A percentile compares a stretch with the other conserved stretches of the same genome.
Conservation (phyloP, 2,797 vertebrate genomes). For the Aldrovandia affinis region DNA sequence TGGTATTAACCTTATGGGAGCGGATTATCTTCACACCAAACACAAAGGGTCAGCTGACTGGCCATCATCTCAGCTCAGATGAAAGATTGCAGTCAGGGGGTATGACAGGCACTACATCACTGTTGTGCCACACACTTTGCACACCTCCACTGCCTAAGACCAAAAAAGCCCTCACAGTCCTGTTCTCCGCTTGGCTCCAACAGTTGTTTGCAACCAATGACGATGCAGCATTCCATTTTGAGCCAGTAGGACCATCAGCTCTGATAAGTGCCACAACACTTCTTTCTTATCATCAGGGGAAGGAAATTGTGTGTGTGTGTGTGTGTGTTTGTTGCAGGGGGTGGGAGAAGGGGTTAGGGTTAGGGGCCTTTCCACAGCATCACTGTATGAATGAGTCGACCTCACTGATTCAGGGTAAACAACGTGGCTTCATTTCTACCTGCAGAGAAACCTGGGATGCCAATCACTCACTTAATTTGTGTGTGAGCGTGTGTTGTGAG, state of each 20-base stretch:
- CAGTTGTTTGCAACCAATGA: not conserved
- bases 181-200: not conserved
- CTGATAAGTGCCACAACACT: not conserved
- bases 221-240: not conserved
- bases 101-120: not conserved
- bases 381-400: not conserved
- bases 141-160: not conserved
- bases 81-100: not conserved
- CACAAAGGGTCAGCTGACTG: not conserved
- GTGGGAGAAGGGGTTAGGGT: not conserved
- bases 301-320: not conserved
- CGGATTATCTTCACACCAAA: constrained; percentile 12
- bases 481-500: no score
- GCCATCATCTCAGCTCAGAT: not conserved
- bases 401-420: not conserved
- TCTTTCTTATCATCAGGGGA: not conserved
- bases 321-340: not conserved
- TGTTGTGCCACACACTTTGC: not conserved
- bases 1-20: not conserved
- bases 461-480: not conserved
- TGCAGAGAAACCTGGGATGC: not conserved
- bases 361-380: not conserved
- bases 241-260: not conserved
- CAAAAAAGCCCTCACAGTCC: not conserved
- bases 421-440: not conserved